Evolutionary conservation across 2,113 vertebrate genomes (phyloP).

Genomic region (Corydoras maculifer): DNA sequence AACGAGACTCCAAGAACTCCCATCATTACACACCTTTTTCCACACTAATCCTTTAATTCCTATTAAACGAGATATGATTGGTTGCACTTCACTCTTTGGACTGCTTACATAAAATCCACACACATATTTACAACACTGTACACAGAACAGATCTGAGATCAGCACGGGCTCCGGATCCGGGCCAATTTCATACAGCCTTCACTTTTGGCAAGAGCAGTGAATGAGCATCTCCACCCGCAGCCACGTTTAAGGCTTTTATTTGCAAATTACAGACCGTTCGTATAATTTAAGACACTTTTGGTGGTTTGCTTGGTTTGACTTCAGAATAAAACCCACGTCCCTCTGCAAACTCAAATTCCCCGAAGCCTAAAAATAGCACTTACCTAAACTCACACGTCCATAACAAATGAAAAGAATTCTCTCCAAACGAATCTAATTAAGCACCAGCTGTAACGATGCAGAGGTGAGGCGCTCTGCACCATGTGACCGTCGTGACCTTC

Average conservation of each 20-base stretch:
- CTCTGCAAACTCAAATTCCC: too few species aligned
- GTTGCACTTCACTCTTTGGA: conserved; percentile 61
- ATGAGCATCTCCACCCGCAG: too few species aligned
- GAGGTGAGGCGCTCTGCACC: too few species aligned
- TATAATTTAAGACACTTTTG: too few species aligned
- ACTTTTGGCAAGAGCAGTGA: conserved; percentile 26
- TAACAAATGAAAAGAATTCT: background rate
- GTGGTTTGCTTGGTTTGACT: background rate
- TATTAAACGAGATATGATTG: conserved; percentile 28
- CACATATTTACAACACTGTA: background rate
- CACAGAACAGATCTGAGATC: background rate
- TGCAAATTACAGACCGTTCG: too few species aligned
- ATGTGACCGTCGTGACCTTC: too few species aligned
- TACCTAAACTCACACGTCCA: background rate
- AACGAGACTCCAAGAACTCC: background rate
- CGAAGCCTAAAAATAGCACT: too few species aligned
- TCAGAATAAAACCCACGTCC: background rate
- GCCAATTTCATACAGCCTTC: conserved; percentile 6
- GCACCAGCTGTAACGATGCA: too few species aligned
- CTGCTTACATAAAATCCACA: conserved; percentile 23
- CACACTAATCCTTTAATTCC: background rate
- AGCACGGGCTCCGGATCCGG: conserved; percentile 25
- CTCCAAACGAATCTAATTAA: background rate
- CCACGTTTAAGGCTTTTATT: too few species aligned
- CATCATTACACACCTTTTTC: background rate